Evolutionary conservation across 1,140 invertebrate species (phyloP).

Genomic region (Drosophila tropicalis): DNA sequence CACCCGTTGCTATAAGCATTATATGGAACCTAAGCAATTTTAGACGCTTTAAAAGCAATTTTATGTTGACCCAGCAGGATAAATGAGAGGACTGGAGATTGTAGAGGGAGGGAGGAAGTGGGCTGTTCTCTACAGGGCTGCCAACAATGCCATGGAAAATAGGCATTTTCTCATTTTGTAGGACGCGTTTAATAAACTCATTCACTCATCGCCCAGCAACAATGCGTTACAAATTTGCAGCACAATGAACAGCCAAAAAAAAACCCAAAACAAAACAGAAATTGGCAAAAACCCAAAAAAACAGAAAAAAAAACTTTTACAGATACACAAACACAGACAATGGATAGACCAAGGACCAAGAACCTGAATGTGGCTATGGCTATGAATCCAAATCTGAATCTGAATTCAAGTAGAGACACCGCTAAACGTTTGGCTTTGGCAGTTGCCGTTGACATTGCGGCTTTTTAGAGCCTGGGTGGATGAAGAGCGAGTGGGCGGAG

Average conservation of each 20-base stretch:
- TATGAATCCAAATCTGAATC: background rate
- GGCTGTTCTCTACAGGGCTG: no score
- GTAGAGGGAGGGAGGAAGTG: no score
- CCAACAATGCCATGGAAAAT: constrained; percentile 30
- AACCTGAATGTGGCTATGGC: background rate
- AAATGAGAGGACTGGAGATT: constrained; percentile 12
- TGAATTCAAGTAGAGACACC: constrained; percentile 17
- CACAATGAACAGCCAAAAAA: constrained; percentile 49
- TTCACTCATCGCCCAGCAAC: constrained; percentile 45
- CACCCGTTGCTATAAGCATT: constrained; percentile 35
- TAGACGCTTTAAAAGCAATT: constrained; percentile 48
- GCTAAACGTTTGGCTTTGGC: constrained; percentile 47
- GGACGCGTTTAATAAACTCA: constrained; percentile 60
- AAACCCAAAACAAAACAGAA: background rate
- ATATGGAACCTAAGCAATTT: constrained; percentile 44
- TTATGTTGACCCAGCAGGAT: constrained; percentile 41
- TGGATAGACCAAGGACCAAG: constrained; percentile 11
- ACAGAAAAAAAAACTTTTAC: no score
- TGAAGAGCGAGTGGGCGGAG: background rate
- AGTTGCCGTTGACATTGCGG: constrained; percentile 19
- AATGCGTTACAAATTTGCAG: constrained; percentile 72
- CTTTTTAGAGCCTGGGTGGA: background rate
- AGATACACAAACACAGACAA: constrained; percentile 6
- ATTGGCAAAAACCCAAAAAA: background rate
- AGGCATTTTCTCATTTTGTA: constrained; percentile 52